phyloP scores from a whole-genome alignment of 2,888 invertebrate species.

The Ctena decussata region DNA sequence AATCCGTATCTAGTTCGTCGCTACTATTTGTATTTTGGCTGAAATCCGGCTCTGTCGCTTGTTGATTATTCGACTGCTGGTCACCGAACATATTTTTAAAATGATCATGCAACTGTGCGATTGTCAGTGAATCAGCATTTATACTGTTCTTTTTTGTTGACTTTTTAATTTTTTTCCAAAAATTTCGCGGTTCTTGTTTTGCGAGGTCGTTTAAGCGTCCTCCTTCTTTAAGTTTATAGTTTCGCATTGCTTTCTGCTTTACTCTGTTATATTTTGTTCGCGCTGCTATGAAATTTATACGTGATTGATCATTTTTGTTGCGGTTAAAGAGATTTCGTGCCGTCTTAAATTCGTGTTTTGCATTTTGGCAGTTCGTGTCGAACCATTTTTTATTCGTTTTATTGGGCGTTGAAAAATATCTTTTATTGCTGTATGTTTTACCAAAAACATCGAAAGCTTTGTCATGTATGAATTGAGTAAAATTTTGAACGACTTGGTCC shows the following conservation, averaged over 20 bases:
- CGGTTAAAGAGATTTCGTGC: background rate
- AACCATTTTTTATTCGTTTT: background rate
- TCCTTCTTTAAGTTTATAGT: background rate
- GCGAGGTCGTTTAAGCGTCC: background rate
- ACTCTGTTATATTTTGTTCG: background rate
- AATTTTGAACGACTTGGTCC: background rate
- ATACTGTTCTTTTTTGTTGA: no score
- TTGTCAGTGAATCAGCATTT: background rate
- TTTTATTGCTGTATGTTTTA: background rate
- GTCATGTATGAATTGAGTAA: background rate
- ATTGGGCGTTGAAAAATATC: background rate
- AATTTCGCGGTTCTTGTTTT: background rate
- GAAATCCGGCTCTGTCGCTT: background rate
- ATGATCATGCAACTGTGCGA: background rate
- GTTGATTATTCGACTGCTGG: no score
- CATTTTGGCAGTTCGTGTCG: background rate
- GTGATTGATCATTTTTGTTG: background rate
- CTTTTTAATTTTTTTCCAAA: no score
- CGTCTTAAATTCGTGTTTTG: background rate
- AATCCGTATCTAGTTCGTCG: background rate
- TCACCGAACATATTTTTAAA: no score
- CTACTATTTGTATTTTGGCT: background rate
- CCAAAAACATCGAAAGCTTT: background rate
- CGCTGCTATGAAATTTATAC: background rate
- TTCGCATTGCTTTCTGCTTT: background rate